Percentiles rank a stretch among this genome's conserved stretches.
Conservation (phyloP, 2,888 invertebrate species). For the Neria commutata region DNA sequence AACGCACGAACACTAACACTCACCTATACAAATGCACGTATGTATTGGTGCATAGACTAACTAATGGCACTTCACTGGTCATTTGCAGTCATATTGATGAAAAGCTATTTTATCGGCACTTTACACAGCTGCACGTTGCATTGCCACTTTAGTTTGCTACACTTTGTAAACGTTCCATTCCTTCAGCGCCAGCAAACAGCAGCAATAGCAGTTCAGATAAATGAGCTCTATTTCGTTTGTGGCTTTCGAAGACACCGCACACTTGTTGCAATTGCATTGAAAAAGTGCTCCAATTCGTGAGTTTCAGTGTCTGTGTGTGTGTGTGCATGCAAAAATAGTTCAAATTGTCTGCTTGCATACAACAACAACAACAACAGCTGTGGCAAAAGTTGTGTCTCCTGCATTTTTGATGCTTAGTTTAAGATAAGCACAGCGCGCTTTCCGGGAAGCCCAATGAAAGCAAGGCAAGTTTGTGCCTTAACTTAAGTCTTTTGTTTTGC, state of each 20-base stretch:
- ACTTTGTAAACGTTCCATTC: neutral
- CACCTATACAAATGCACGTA: no score
- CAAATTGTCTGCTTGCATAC: neutral
- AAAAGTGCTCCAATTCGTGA: neutral
- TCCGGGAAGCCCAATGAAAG: neutral
- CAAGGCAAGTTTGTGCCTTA: no score
- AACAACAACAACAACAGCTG: slow-evolving; percentile 1
- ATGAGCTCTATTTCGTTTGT: no score
- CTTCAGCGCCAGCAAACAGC: neutral
- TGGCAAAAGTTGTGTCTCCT: neutral
- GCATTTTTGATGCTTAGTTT: neutral
- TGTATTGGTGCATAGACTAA: no score
- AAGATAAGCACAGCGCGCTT: no score
- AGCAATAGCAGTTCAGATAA: no score
- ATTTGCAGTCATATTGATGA: neutral
- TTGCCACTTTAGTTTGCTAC: neutral
- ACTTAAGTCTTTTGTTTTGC: no score
- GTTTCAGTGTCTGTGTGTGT: no score
- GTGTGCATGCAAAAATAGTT: neutral
- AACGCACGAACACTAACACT: no score
- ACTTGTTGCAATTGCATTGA: neutral
- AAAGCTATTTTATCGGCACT: neutral
- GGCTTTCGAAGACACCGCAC: no score
- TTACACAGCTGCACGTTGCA: neutral
- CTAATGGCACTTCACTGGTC: neutral